Conservation (phyloP, 2,888 invertebrate species). For the Cyrtodaria siliqua region DNA sequence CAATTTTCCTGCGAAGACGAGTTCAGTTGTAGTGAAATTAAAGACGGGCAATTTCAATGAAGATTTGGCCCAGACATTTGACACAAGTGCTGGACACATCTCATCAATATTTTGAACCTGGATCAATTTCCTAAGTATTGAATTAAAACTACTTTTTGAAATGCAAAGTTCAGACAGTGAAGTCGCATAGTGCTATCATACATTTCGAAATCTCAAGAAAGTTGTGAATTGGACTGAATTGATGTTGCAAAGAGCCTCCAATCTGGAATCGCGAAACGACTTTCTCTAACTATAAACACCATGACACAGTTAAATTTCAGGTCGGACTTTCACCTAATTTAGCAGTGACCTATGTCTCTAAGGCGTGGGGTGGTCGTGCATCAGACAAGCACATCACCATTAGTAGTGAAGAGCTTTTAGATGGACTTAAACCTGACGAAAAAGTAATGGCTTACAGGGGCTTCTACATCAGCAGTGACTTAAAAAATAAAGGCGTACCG, state of each 20-base stretch:
- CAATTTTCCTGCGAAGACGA: too few species aligned
- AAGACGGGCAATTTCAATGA: too few species aligned
- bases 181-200: slow-evolving; percentile 26
- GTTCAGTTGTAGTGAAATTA: too few species aligned
- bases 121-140: too few species aligned
- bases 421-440: slow-evolving; percentile 14
- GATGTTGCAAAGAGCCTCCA: slow-evolving; percentile 35
- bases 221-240: slow-evolving; percentile 55
- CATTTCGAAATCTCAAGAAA: slow-evolving; percentile 27
- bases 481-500: slow-evolving; percentile 9
- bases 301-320: slow-evolving; percentile 38
- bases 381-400: slow-evolving; percentile 51
- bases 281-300: slow-evolving; percentile 45
- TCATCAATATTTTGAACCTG: too few species aligned
- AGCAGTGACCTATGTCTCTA: slow-evolving; percentile 46
- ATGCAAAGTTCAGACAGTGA: too few species aligned
- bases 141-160: too few species aligned
- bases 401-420: slow-evolving; percentile 26
- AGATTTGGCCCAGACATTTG: too few species aligned
- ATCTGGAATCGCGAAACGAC: slow-evolving; percentile 39
- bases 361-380: slow-evolving; percentile 47
- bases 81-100: too few species aligned
- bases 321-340: slow-evolving; percentile 52
- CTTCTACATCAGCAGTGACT: slow-evolving; percentile 15
- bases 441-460: slow-evolving; percentile 48